Conservation (phyloP, 1,140 invertebrate genomes). For the Cyclargus thomasi region DNA sequence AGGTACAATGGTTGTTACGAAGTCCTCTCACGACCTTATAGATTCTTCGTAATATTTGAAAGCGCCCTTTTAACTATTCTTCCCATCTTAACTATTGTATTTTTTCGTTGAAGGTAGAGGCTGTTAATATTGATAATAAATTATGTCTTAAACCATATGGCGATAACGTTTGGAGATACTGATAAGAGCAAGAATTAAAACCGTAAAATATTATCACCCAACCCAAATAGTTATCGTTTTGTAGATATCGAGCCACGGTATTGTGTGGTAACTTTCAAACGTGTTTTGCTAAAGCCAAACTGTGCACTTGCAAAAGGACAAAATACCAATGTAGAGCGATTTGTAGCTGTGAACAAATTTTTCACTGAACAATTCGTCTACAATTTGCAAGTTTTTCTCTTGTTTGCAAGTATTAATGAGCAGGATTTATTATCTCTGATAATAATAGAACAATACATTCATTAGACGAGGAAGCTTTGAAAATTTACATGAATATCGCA, state of each 20-base stretch:
- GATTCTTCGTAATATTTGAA: not conserved
- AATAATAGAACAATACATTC: not conserved
- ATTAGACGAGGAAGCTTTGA: not conserved
- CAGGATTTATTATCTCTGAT: not conserved
- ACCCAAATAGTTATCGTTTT: not conserved
- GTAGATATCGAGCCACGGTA: not conserved
- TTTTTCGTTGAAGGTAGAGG: not conserved
- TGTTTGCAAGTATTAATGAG: not conserved
- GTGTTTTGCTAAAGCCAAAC: not conserved
- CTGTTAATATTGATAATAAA: not conserved
- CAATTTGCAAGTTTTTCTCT: not conserved
- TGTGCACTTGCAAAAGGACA: not conserved
- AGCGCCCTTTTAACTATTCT: not conserved
- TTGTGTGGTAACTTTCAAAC: not conserved
- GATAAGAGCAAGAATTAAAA: not conserved
- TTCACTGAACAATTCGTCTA: no score
- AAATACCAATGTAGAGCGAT: not conserved
- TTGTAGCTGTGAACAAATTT: not conserved
- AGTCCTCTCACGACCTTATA: conserved; percentile 4
- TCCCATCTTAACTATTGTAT: no score
- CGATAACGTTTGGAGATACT: not conserved
- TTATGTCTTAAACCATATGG: not conserved
- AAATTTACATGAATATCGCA: not conserved
- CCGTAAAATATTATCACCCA: not conserved
- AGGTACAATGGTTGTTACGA: not conserved